A percentile compares a stretch with the other conserved stretches of the same genome.
Conservation (phyloP, 1,140 invertebrate genomes). For the Drosophila miranda region DNA sequence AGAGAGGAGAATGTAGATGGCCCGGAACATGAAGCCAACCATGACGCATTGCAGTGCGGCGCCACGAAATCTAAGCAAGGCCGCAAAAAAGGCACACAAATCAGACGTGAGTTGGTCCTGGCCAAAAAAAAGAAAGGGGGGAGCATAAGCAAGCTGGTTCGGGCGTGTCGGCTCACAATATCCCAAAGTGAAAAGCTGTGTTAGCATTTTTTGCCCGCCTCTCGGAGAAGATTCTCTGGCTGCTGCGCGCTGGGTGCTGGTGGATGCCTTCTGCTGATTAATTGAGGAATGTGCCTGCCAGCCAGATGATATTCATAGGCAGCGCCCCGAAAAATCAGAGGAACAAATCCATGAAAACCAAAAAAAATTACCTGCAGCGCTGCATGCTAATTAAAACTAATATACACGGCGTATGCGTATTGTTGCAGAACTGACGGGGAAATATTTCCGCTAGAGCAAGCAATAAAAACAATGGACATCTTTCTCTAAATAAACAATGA, state of each 20-base stretch:
- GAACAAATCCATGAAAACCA: not conserved
- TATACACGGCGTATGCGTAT: slow-evolving; percentile 61
- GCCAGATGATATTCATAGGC: slow-evolving; percentile 39
- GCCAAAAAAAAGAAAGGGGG: slow-evolving; percentile 15
- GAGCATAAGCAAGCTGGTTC: slow-evolving; percentile 30
- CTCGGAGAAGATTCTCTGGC: not conserved
- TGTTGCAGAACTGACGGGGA: too few species aligned
- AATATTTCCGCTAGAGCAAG: slow-evolving; percentile 20
- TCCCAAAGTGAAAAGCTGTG: slow-evolving; percentile 81
- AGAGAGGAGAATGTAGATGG: not conserved
- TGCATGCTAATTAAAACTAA: slow-evolving; percentile 53
- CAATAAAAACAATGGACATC: slow-evolving; percentile 27
- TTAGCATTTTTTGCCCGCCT: slow-evolving; percentile 45
- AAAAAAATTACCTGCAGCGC: slow-evolving; percentile 12
- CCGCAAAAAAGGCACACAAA: slow-evolving; percentile 37
- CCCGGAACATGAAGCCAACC: slow-evolving; percentile 32
- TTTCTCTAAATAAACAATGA: not conserved
- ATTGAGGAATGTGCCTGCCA: slow-evolving; percentile 68
- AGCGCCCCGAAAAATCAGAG: slow-evolving; percentile 6
- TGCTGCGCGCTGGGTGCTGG: not conserved
- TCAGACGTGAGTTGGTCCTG: slow-evolving; percentile 19
- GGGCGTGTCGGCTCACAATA: slow-evolving; percentile 67
- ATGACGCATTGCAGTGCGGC: slow-evolving; percentile 63
- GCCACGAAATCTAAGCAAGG: slow-evolving; percentile 59
- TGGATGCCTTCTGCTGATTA: slow-evolving; percentile 68